phyloP scores from a whole-genome alignment of 2,888 invertebrate species.

The Chymomyza fuscimana region DNA sequence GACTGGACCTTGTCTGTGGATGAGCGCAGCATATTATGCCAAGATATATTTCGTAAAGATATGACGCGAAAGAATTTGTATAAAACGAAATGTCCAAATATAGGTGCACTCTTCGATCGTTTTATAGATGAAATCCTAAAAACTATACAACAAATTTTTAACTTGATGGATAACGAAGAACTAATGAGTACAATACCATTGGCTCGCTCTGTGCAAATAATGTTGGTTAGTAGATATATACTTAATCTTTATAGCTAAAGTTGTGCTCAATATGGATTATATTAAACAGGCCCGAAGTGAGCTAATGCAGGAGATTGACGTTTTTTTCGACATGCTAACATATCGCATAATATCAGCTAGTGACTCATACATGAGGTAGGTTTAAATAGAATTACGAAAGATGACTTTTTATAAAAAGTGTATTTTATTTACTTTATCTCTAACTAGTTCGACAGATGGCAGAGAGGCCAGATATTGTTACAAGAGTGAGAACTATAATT shows the following conservation, averaged over 20 bases:
- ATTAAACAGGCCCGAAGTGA: constrained; percentile 38
- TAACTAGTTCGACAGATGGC: constrained; percentile 46
- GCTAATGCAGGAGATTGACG: constrained; percentile 42
- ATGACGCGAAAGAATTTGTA: constrained; percentile 50
- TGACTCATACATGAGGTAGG: constrained; percentile 51
- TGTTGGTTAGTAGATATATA: constrained; percentile 21
- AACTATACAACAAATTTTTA: constrained; percentile 33
- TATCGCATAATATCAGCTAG: constrained; percentile 48
- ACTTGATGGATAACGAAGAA: constrained; percentile 29
- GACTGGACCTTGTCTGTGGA: constrained; percentile 67
- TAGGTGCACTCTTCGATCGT: constrained; percentile 57
- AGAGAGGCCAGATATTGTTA: constrained; percentile 58
- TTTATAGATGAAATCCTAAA: constrained; percentile 45
- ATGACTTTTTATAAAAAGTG: too few relatives aligned
- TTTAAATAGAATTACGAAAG: not conserved
- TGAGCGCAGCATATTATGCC: constrained; percentile 68
- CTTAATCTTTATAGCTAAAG: not conserved
- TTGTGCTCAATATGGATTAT: not conserved
- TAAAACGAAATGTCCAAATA: constrained; percentile 38
- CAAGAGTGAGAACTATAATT: constrained; percentile 48
- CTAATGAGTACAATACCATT: constrained; percentile 27
- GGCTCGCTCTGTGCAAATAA: constrained; percentile 33
- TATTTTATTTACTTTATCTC: not conserved
- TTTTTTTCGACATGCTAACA: constrained; percentile 45
- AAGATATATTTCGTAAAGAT: constrained; percentile 56